Base-by-base conservation (phyloP, 2,797 vertebrate genomes). In the Microhierax caerulescens region DNA sequence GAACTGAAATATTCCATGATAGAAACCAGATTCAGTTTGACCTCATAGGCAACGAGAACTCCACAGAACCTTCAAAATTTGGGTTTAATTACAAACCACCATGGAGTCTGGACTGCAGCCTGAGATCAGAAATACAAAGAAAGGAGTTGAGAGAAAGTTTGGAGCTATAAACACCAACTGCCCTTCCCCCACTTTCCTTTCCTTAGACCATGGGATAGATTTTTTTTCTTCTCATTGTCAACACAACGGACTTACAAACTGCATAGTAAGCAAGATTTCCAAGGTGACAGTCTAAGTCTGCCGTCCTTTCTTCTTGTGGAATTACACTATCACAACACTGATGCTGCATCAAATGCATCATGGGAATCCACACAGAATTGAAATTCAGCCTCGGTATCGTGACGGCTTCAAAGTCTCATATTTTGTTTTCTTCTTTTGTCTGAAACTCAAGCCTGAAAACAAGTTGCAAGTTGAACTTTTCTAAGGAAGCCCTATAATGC, bases 1-100 rank as follows among this genome's bases (percentile, higher is more conserved):
- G 93, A 94, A 90, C 88, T 73, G 74, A 85, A 96, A 94, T 19
- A 86, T 27, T 94, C 90, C 53, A 1, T 95, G 93, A 97, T 95
- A 87, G 74, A 97, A 97, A 97, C 95, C 96, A 97, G 96, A 97
- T 70, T 93, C 91, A 21, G 43, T 64, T 85, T 96, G 96, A 97
- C 88, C 97, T 80, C 67, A 76, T 90, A 68, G 85, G 89, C 88
- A 97, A 15, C 0, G 9, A 95, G 85, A 95, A 88, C 88, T 92
- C 57, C 77, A 77, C 72, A 50, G 96, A 96, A 97, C 92, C 96
- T 96, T 56, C 90, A 64, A 79, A 87, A 85, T 57, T 97, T 61
- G 89, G 81, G 96, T 90, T 96, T 96, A 96, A 97, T 96, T 96
- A 92, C 84, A 96, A 87, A 76, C 83, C 93, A 93, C 88, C 85